Evolutionary conservation across 2,888 invertebrate genomes (phyloP), one percentile per base, ranked within the genome.

Genomic region (Pollenia labialis): DNA sequence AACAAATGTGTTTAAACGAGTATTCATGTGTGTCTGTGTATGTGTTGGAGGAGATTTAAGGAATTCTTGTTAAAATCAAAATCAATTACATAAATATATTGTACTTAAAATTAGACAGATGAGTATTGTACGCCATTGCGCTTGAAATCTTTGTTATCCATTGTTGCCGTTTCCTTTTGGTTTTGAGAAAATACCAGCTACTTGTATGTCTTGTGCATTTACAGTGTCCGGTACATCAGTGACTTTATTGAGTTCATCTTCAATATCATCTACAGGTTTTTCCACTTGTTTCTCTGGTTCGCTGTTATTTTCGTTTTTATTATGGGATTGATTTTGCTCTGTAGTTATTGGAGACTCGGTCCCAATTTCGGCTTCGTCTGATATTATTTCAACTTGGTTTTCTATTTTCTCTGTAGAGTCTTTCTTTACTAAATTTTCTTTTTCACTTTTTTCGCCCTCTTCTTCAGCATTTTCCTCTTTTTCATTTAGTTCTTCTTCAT

Each of bases 71-170:
- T 54, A 52, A 75, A 68, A 84, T 60, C 48, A 16, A 77, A 76
- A 81, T 84, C 76, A 68, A 84, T 76, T 74, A 69, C 58, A 10
- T 72, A 32, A 32, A 32, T 32, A n/a, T 2, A 68, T 54, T 66
- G 52, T 62, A 12, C 32, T 62, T 10, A 66, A 72, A 8, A 60
- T 62, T 48, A 81, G 10, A 54, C 54, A 80, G 32, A 68, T 56
- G 10, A 75, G 23, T 16, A 72, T 50, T 60, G 7, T 42, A 11
- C 23, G 4, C 14, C 48, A 52, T 58, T 8, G 32, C 40, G 68
- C 62, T 23, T 69, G 58, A 16, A 77, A 4, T 64, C 54, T 66
- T 64, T 87, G 84, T 52, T 84, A 84, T 81, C 84, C 84, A 69
- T 52, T 69, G 16, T 42, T 68, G 4, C 46, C 74, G 6, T 50